Evolutionary conservation across 2,113 vertebrate species (phyloP), one percentile per base, ranked within the genome.

Genomic region (Cebidichthys violaceus): DNA sequence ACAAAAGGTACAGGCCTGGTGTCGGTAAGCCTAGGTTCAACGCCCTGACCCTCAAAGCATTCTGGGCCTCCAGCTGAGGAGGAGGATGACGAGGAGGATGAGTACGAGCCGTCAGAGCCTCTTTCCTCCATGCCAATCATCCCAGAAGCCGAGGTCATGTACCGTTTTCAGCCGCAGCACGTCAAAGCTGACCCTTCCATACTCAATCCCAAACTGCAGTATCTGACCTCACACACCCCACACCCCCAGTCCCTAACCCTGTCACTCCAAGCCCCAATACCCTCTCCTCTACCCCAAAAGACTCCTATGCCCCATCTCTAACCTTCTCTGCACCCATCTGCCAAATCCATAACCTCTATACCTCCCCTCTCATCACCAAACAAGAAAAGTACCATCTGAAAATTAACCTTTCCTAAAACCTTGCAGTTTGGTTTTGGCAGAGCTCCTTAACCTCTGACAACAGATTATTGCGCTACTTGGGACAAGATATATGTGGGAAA

Each of bases 191-290:
- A 92, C 90, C 91, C 88, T 82, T 86, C 77, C 61, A 65, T 45
- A 69, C 89, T 81, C 75, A 86, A 35, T 29, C 79, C 77, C 71
- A 70, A 86, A 90, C 72, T 90, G 75, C 67, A 69, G 84, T 87
- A 81, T 85, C 77, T 94, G 93, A 94, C 93, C 93, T 73, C 73
- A 31, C 83, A 73, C 87, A 86, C 88, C 86, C 91, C 82, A 88
- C 88, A 93, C 86, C 91, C 91, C 17, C n/a, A 88, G 89, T 85
- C 91, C 84, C 93, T 94, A 93, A 94, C 93, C 93, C 88, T 94
- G 93, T 94, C 93, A 94, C 93, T 94, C 93, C 89, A 94, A 92
- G 85, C 74, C 81, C 92, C 77, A 92, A 92, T 87, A 88, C 77
- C 79, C 83, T 82, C 85, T 85, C 82, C 81, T 27, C 78, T 70